phyloP scores from a whole-genome alignment of 2,888 invertebrate species.

The Thereva unica region DNA sequence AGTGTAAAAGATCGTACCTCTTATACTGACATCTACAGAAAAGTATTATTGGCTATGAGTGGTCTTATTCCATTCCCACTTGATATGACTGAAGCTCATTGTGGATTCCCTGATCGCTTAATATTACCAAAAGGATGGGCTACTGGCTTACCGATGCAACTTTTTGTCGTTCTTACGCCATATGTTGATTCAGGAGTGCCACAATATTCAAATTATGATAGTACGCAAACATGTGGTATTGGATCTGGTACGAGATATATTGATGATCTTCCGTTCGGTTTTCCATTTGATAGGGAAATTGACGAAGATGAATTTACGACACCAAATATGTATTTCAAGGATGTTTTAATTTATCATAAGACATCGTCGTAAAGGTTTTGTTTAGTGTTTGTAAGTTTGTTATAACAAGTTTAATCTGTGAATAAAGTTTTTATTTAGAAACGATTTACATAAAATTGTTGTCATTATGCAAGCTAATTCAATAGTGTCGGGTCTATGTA shows the following conservation, averaged over 20 bases:
- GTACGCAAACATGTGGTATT: slow-evolving; percentile 58
- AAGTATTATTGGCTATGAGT: slow-evolving; percentile 59
- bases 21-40: slow-evolving; percentile 59
- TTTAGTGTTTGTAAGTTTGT: too few relatives aligned
- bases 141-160: slow-evolving; percentile 66
- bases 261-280: slow-evolving; percentile 68
- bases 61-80: slow-evolving; percentile 58
- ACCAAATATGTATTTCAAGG: slow-evolving; percentile 66
- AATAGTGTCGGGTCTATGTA: neutral
- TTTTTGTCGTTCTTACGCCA: slow-evolving; percentile 65
- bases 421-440: too few relatives aligned
- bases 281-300: slow-evolving; percentile 72
- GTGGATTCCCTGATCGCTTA: slow-evolving; percentile 66
- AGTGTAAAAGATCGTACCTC: slow-evolving; percentile 64
- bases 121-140: slow-evolving; percentile 66
- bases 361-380: too few relatives aligned
- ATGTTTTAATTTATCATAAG: slow-evolving; percentile 53
- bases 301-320: slow-evolving; percentile 61
- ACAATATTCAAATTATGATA: slow-evolving; percentile 58
- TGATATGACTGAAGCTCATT: slow-evolving; percentile 59
- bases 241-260: slow-evolving; percentile 60
- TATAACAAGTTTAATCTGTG: too few relatives aligned
- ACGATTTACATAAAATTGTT: too few relatives aligned
- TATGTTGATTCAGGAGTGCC: slow-evolving; percentile 47
- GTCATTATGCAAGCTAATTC: too few relatives aligned